Evolutionary conservation across 2,797 vertebrate species (phyloP), one percentile per base, ranked within the genome.

Genomic region (Hydrophis major): DNA sequence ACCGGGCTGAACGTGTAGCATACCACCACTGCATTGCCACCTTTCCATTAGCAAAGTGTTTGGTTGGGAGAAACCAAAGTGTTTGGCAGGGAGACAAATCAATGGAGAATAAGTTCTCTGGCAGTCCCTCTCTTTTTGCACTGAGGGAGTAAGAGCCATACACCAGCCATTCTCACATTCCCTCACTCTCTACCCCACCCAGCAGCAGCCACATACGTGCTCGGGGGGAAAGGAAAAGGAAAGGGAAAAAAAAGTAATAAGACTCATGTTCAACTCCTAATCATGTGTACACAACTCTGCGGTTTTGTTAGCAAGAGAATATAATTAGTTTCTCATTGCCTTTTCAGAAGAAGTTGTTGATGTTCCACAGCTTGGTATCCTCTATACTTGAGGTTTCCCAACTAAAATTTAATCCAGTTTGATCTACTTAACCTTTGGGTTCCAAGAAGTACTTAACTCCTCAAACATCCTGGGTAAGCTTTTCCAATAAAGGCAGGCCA

Each of bases 381-480:
- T 66, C 63, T 66, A 28, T 27, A 16, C 25, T 61, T 14, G 27
- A 63, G 28, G 13, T 66, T n/a, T 66, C 28, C 63, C 63, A n/a
- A n/a, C 63, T n/a, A 66, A 66, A 10, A 27, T 4, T 2, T 66
- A n/a, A 66, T 66, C 63, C 28, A n/a, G 63, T 66, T 66, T 66
- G 47, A 66, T 66, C 11, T 66, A 12, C 28, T 66, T 66, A 66
- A 66, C 12, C 28, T 66, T n/a, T 66, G 66, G n/a, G 14, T 74
- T 37, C 14, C 66, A 74, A 74, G n/a, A 32, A 32, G 50, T 32
- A 69, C 5, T 6, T 32, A 32, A 69, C 66, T 69, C 66, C n/a
- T 69, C 66, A 91, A 91, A 93, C 93, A 92, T 69, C 18, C 55
- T 47, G 47, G 47, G 47, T 47, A 95, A 95, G 92, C 55, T 88